Evolutionary conservation across 2,797 vertebrate species (phyloP), one percentile per base, ranked within the genome.

Genomic region (Trachurus trachurus): DNA sequence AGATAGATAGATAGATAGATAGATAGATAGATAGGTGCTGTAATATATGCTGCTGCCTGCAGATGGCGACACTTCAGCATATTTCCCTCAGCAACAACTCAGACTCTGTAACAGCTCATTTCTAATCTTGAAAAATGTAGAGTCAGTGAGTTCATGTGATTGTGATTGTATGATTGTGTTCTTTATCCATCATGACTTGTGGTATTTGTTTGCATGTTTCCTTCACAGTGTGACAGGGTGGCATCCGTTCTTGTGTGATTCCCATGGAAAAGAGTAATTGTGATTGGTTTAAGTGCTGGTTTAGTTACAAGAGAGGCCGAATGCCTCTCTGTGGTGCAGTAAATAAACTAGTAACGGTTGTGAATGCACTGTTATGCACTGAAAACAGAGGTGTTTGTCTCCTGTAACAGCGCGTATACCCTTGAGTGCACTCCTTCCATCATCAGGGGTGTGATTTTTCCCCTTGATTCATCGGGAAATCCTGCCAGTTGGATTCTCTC

Each of bases 401-500:
- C 63, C 22, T 72, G 11, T 58, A 47, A 59, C 58, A 9, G 39
- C 40, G 29, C 10, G 40, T 11, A 66, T 60, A 57, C 31, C 74
- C 54, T 53, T 19, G 39, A 39, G 22, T 21, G 26, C 70, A 16
- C 76, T 85, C 54, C 34, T 17, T 68, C 76, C 70, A 83, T 86
- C 78, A 83, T 26, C 70, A 31, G 70, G 54, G 69, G 80, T 86
- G 71, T 78, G 77, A 82, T 76, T 83, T 83, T 87, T 82, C 70
- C 59, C 78, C 74, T 78, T 84, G 70, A 83, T 82, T 90, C 86
- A 77, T 73, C 44, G 47, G 89, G 84, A 90, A 87, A 89, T 90
- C 88, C 88, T 89, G 86, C 80, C 87, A 83, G 71, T 85, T 90
- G 82, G 86, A 89, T 67, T 65, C 58, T 74, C 72, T 87, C 89